A percentile compares a stretch with the other conserved stretches of the same genome.
Conservation (phyloP, 2,797 vertebrate genomes). For the Merluccius polli region DNA sequence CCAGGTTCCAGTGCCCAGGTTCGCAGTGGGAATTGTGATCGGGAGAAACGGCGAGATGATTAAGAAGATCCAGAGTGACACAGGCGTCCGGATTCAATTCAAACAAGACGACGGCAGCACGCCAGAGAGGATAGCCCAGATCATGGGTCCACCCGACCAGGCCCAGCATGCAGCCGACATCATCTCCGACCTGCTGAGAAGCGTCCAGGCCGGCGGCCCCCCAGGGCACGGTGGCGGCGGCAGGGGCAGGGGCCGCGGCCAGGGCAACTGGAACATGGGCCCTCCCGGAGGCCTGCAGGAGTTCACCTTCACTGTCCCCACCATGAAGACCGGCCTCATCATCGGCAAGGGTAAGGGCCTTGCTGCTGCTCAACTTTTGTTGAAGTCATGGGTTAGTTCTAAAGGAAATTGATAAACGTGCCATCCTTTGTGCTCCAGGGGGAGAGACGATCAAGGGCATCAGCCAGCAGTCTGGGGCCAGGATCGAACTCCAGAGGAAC, state of each 20-base stretch:
- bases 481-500: conserved; percentile 97
- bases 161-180: conserved; percentile 97
- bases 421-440: conserved; percentile 66
- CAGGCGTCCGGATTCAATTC: conserved; percentile 97
- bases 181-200: conserved; percentile 92
- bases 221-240: conserved; percentile 92
- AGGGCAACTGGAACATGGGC: conserved; percentile 99
- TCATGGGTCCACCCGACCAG: conserved; percentile 95
- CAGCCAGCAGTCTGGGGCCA: conserved; percentile 96
- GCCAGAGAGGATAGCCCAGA: conserved; percentile 97
- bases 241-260: conserved; percentile 90
- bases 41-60: conserved; percentile 99
- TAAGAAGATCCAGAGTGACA: conserved; percentile 99
- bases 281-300: conserved; percentile 97
- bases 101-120: conserved; percentile 98
- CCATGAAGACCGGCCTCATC: conserved; percentile 97
- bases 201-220: conserved; percentile 92
- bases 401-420: neutral
- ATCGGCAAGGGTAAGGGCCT: conserved; percentile 88
- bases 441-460: conserved; percentile 99
- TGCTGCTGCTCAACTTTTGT: neutral
- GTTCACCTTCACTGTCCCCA: conserved; percentile 97
- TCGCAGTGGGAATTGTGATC: conserved; percentile 98
- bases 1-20: conserved; percentile 95
- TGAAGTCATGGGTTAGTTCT: neutral